phyloP scores from a whole-genome alignment of 2,797 vertebrate genomes.

The Pangasius krempfi region DNA sequence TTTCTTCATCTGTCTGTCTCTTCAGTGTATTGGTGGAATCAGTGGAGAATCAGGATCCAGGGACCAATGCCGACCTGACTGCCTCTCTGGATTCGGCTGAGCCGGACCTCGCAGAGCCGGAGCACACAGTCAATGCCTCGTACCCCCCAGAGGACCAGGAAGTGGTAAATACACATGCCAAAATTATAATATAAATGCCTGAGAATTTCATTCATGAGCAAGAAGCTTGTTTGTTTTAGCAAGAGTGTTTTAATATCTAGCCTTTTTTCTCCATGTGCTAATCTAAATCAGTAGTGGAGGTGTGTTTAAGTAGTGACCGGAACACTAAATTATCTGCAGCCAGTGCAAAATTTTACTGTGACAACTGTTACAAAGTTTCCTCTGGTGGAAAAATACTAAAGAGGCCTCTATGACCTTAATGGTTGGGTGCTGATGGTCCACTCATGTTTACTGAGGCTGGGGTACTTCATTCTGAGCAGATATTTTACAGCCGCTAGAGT shows the following conservation, averaged over 20 bases:
- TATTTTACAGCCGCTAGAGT: neutral
- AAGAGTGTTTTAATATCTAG: neutral
- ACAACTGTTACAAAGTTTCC: neutral
- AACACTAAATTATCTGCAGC: neutral
- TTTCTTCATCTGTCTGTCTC: neutral
- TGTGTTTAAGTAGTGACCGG: neutral
- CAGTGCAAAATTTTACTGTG: neutral
- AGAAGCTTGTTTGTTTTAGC: neutral
- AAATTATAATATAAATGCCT: neutral
- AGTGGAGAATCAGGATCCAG: constrained; percentile 62
- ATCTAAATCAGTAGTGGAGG: neutral
- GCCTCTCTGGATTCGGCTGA: constrained; percentile 57
- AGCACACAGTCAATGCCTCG: constrained; percentile 63
- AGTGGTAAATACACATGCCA: constrained; percentile 52
- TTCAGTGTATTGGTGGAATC: constrained; percentile 64
- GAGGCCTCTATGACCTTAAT: neutral
- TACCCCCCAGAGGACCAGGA: constrained; percentile 53
- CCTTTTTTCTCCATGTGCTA: neutral
- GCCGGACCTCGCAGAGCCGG: constrained; percentile 59
- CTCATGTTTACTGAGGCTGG: neutral
- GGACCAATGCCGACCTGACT: constrained; percentile 61
- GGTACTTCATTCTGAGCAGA: neutral
- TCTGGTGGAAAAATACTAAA: neutral
- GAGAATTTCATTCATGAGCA: neutral
- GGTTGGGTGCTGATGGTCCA: neutral